phyloP scores from a whole-genome alignment of 2,888 invertebrate genomes.

The Muschampia plurimacula region DNA sequence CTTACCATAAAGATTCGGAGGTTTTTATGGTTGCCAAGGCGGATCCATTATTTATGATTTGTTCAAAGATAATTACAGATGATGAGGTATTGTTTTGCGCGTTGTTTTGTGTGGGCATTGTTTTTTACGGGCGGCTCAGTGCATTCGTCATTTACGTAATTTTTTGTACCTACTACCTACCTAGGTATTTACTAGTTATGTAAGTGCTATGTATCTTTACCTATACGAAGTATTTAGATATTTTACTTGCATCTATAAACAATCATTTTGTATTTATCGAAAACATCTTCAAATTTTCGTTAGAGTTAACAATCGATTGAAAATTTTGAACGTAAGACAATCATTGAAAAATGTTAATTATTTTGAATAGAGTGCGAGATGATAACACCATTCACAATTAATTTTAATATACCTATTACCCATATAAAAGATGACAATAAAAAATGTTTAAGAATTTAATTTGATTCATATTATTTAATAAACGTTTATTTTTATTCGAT shows the following conservation, averaged over 20 bases:
- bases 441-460: no score
- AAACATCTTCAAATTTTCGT: no score
- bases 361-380: no score
- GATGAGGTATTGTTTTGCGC: slow-evolving; percentile 52
- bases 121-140: slow-evolving; percentile 36
- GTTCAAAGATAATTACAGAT: slow-evolving; percentile 73
- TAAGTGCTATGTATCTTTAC: not conserved
- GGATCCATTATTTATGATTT: slow-evolving; percentile 75
- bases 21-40: slow-evolving; percentile 69
- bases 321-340: no score
- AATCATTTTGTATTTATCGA: no score
- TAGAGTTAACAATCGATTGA: no score
- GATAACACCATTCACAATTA: no score
- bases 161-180: not conserved
- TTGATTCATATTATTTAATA: no score
- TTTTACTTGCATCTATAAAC: not conserved
- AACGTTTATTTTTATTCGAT: no score
- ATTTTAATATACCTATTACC: no score
- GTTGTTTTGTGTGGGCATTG: slow-evolving; percentile 49
- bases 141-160: slow-evolving; percentile 19
- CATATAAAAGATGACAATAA: no score
- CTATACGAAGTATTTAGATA: not conserved
- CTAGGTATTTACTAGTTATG: not conserved
- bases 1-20: slow-evolving; percentile 55
- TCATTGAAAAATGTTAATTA: no score